These are phyloP conservation scores for Alces alces DNA, from an alignment of 2,113 vertebrate species.

Conservation along the genomic window DNA sequence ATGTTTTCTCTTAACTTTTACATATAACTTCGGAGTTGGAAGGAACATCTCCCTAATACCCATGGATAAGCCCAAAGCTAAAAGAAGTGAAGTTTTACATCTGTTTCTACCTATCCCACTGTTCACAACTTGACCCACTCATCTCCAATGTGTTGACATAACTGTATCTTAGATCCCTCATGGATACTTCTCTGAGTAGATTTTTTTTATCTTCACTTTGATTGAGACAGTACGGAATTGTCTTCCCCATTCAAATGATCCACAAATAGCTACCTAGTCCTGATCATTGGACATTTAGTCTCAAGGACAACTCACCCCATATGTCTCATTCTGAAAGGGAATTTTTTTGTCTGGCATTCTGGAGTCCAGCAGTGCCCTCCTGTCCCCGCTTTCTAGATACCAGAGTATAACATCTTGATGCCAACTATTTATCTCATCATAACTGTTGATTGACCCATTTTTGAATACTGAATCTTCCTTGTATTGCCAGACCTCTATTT, in stretches of 20 bases:
- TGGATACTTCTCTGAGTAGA: not conserved
- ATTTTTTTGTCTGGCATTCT: not conserved
- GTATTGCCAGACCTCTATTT: not conserved
- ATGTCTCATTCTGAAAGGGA: not conserved
- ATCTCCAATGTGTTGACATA: not conserved
- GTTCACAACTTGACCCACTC: not conserved
- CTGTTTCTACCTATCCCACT: not conserved
- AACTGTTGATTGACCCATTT: not conserved
- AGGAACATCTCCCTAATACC: not conserved
- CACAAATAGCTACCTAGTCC: not conserved
- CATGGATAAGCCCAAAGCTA: constrained; percentile 1
- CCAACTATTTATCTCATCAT: not conserved
- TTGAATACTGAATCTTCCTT: not conserved
- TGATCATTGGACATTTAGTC: not conserved
- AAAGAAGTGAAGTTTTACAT: not conserved
- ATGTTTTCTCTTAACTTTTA: not conserved
- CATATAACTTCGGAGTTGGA: not conserved
- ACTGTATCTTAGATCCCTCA: not conserved
- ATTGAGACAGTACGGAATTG: not conserved
- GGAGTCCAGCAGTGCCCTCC: not conserved
- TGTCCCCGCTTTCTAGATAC: not conserved
- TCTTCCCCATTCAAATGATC: not conserved
- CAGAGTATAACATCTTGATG: constrained; percentile 9
- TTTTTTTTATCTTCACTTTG: constrained; percentile 26
- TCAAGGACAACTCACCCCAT: not conserved